Conservation (phyloP, 2,888 invertebrate species). For the Cheilosia impressa region DNA sequence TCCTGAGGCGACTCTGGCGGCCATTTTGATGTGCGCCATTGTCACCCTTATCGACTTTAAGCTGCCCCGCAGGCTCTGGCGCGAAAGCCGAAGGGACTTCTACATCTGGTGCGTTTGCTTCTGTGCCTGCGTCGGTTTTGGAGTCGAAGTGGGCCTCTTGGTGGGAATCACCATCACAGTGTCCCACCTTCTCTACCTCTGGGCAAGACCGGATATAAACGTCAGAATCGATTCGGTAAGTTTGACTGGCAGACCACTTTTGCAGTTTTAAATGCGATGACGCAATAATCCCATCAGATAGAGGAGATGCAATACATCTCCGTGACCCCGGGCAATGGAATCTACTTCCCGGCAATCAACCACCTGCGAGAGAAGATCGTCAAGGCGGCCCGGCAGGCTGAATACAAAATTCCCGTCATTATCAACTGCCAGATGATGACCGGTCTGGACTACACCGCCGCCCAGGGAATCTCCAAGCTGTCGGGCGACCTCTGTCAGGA, state of each 20-base stretch:
- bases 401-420: conserved; percentile 85
- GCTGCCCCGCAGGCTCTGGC: conserved; percentile 85
- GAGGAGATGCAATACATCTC: conserved; percentile 86
- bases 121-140: conserved; percentile 87
- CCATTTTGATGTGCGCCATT: conserved; percentile 93
- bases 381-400: conserved; percentile 84
- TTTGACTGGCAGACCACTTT: not conserved
- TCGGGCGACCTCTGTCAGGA: conserved; percentile 80
- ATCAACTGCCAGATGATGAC: conserved; percentile 88
- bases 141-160: conserved; percentile 92
- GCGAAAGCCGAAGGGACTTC: conserved; percentile 86
- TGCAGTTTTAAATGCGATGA: not conserved
- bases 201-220: conserved; percentile 86
- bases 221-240: conserved; percentile 81
- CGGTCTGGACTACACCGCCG: conserved; percentile 89
- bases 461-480: conserved; percentile 84
- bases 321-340: conserved; percentile 87
- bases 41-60: conserved; percentile 86
- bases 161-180: conserved; percentile 88
- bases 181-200: conserved; percentile 87
- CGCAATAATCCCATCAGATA: conserved; percentile 79
- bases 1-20: conserved; percentile 92
- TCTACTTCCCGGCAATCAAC: conserved; percentile 90
- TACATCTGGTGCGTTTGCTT: conserved; percentile 88
- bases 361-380: conserved; percentile 86